Evolutionary conservation across 53 echinoderm and acorn worm genomes (phyloP).

Genomic region (Crossaster papposus): DNA sequence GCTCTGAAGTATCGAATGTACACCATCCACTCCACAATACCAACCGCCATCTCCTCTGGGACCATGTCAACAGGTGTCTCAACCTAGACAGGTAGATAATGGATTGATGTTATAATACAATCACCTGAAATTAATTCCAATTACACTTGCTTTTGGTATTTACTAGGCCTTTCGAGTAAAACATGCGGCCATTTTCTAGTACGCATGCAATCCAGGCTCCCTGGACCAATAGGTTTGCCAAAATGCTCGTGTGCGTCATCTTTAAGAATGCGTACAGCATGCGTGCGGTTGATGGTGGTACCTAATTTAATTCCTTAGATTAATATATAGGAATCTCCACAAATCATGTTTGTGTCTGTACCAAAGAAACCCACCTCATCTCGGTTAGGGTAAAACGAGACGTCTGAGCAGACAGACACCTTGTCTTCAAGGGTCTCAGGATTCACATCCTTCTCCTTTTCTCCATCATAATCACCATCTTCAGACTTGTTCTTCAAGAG

Average conservation of each 20-base stretch:
- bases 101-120: background rate
- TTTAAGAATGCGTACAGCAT: too few species aligned
- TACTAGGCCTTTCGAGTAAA: too few species aligned
- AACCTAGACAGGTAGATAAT: background rate
- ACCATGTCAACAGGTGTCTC: slow-evolving; percentile 14
- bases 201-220: too few species aligned
- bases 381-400: background rate
- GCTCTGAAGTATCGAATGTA: slow-evolving; percentile 74
- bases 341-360: background rate
- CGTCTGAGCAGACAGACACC: background rate
- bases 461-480: slow-evolving; percentile 36
- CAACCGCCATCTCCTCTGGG: slow-evolving; percentile 53
- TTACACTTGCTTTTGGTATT: too few species aligned
- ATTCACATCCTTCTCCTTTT: background rate
- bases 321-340: too few species aligned
- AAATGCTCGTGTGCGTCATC: too few species aligned
- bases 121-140: background rate
- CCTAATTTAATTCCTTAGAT: too few species aligned
- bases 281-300: too few species aligned
- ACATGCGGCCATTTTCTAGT: too few species aligned
- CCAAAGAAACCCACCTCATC: background rate
- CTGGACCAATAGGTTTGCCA: too few species aligned
- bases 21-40: slow-evolving; percentile 60
- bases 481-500: slow-evolving; percentile 72
- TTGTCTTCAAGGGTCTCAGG: background rate